phyloP scores from a whole-genome alignment of 2,797 vertebrate genomes.

The Alcedo quadribrachys region DNA sequence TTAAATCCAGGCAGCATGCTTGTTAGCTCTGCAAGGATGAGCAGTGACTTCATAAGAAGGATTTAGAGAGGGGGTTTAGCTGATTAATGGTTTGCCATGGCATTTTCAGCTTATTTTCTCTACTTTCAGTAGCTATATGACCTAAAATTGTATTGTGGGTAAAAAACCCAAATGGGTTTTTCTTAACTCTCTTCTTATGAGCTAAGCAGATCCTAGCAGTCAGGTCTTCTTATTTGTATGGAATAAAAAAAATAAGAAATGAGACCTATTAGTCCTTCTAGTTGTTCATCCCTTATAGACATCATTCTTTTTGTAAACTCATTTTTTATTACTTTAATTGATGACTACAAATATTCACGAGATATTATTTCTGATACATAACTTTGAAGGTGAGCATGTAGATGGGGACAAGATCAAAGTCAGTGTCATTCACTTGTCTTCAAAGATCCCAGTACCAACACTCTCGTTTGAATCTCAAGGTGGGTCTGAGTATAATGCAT shows the following conservation, averaged over 20 bases:
- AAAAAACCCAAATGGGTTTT: slow-evolving; percentile 5
- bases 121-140: slow-evolving; percentile 62
- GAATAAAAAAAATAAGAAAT: not conserved
- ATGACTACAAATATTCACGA: not conserved
- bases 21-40: not conserved
- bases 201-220: not conserved
- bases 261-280: not conserved
- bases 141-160: not conserved
- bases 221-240: slow-evolving; percentile 44
- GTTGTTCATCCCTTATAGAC: not conserved
- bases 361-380: not conserved
- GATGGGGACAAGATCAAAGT: not conserved
- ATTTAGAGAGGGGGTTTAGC: not conserved
- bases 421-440: not conserved
- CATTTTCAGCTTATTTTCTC: slow-evolving; percentile 65
- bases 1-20: not conserved
- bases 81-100: slow-evolving; percentile 27
- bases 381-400: not conserved
- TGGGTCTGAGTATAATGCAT: not conserved
- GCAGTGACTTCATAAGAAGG: not conserved
- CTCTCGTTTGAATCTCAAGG: not conserved
- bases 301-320: not conserved
- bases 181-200: slow-evolving; percentile 3
- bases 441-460: not conserved
- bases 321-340: not conserved